These are phyloP conservation scores for Sinohyriopsis cumingii DNA, from an alignment of 2,888 invertebrate genomes.

Conservation along the genomic window DNA sequence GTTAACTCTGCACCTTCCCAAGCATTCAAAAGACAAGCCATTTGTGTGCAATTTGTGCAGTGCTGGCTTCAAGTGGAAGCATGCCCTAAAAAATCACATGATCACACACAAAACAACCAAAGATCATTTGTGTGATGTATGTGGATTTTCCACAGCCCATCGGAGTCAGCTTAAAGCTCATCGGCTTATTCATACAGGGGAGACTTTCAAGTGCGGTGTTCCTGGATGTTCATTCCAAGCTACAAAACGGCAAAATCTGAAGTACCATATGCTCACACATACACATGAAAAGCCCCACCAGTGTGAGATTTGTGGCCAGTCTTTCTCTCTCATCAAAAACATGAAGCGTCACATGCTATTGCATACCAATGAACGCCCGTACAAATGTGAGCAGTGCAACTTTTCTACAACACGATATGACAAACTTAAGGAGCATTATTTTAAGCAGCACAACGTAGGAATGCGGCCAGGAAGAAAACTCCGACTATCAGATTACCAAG, in stretches of 20 bases:
- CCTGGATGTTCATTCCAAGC: conserved; percentile 73
- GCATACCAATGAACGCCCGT: conserved; percentile 59
- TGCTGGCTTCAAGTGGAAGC: conserved; percentile 77
- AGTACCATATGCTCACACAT: conserved; percentile 76
- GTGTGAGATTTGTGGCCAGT: conserved; percentile 77
- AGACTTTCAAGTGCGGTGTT: conserved; percentile 74
- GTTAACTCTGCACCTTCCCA: conserved; percentile 75
- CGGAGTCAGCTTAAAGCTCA: conserved; percentile 76
- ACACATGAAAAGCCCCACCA: conserved; percentile 76
- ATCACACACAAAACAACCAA: conserved; percentile 74
- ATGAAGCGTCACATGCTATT: conserved; percentile 72
- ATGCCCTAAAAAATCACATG: conserved; percentile 74
- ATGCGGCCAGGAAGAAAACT: conserved; percentile 54
- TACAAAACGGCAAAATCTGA: conserved; percentile 75
- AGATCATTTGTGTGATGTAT: conserved; percentile 76
- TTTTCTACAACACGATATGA: conserved; percentile 75
- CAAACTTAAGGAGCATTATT: conserved; percentile 75
- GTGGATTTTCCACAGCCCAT: conserved; percentile 77
- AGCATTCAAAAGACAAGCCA: conserved; percentile 76
- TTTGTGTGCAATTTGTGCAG: conserved; percentile 75
- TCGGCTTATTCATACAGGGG: conserved; percentile 74
- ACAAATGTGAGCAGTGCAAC: conserved; percentile 72
- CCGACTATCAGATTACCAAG: conserved; percentile 32
- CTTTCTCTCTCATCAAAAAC: conserved; percentile 76
- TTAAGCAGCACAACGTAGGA: conserved; percentile 67